These are phyloP conservation scores for Anhinga anhinga DNA, from an alignment of 2,113 vertebrate species.

Conservation along the genomic window DNA sequence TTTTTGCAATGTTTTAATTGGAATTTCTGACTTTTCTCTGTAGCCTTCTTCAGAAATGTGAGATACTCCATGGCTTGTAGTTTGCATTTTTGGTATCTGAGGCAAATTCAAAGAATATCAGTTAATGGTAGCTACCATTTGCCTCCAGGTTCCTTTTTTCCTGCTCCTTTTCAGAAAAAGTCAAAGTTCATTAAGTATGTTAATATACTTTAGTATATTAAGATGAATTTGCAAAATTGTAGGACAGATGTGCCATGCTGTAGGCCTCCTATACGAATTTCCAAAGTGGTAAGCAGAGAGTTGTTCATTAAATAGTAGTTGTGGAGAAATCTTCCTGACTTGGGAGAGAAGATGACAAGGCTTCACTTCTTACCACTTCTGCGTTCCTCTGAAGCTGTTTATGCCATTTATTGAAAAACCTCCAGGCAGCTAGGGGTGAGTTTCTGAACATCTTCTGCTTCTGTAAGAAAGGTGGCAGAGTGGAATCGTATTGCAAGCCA, in stretches of 20 bases:
- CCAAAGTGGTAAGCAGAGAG: background rate
- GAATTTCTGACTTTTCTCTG: background rate
- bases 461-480: background rate
- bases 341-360: background rate
- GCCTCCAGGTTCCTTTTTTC: background rate
- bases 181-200: background rate
- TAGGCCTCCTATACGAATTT: background rate
- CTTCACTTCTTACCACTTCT: background rate
- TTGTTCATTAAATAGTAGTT: background rate
- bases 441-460: background rate
- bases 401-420: background rate
- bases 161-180: background rate
- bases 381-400: background rate
- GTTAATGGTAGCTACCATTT: background rate
- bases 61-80: background rate
- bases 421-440: background rate
- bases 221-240: background rate
- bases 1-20: background rate
- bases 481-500: background rate
- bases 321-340: background rate
- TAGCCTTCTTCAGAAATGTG: background rate
- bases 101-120: background rate
- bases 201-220: background rate
- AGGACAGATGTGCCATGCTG: background rate
- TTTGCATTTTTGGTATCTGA: background rate